A percentile compares a stretch with the other conserved stretches of the same genome.
Conservation (phyloP, 2,888 invertebrate genomes). For the Elaeidobius kamerunicus region DNA sequence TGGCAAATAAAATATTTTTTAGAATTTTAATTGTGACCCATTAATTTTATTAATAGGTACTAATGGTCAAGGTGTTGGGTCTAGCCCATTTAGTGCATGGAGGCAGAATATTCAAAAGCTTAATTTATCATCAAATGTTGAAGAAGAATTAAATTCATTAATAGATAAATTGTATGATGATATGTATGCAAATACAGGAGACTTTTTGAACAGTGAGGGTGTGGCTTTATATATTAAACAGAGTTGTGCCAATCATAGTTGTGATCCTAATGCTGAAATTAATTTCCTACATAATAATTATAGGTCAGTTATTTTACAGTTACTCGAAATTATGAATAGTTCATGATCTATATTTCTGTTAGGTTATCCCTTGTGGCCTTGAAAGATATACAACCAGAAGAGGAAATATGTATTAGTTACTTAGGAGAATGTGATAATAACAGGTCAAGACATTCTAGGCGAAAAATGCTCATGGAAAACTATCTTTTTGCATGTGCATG, state of each 20-base stretch:
- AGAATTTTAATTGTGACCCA: too few relatives aligned
- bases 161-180: constrained; percentile 81
- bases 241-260: constrained; percentile 90
- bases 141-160: constrained; percentile 62
- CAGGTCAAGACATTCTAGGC: constrained; percentile 77
- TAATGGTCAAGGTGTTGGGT: constrained; percentile 95
- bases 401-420: constrained; percentile 90
- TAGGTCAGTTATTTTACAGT: constrained; percentile 7
- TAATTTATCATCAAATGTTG: constrained; percentile 64
- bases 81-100: constrained; percentile 87
- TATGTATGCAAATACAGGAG: constrained; percentile 73
- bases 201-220: constrained; percentile 89
- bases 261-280: constrained; percentile 82
- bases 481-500: constrained; percentile 84
- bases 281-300: constrained; percentile 82
- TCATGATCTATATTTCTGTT: constrained; percentile 11
- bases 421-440: constrained; percentile 79
- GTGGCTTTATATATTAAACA: constrained; percentile 85
- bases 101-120: constrained; percentile 71
- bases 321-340: too few relatives aligned
- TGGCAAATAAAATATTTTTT: too few relatives aligned
- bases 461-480: constrained; percentile 74
- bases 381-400: constrained; percentile 69
- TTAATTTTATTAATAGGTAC: constrained; percentile 58
- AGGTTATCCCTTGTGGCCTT: constrained; percentile 70